These are phyloP conservation scores for silkworm (Bombyx mori) DNA, from an alignment of 1,140 invertebrate genomes.

Conservation along the genomic window ASM3026992v2 NC_085110.1:12792001-12792500, in stretches of 20 bases:
- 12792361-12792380: slow-evolving; percentile 33
- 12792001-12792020: no score
- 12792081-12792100: no score
- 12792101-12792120: no score
- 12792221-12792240: slow-evolving; percentile 49
- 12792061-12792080: no score
- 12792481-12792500: no score
- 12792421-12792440: no score
- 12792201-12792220: slow-evolving; percentile 25
- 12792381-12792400: slow-evolving; percentile 44
- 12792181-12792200: background rate
- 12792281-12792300: slow-evolving; percentile 53
- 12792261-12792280: slow-evolving; percentile 47
- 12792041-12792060: no score
- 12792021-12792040: no score
- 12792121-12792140: no score
- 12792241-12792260: slow-evolving; percentile 55
- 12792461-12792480: no score
- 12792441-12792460: no score
- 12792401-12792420: slow-evolving; percentile 21
- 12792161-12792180: background rate
- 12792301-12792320: slow-evolving; percentile 55
- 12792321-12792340: slow-evolving; percentile 42
- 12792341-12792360: slow-evolving; percentile 50
- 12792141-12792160: background rate